Percentiles rank a stretch among this genome's conserved stretches.
Conservation (phyloP, 2,888 invertebrate genomes). For the Acanthopleura granulata region DNA sequence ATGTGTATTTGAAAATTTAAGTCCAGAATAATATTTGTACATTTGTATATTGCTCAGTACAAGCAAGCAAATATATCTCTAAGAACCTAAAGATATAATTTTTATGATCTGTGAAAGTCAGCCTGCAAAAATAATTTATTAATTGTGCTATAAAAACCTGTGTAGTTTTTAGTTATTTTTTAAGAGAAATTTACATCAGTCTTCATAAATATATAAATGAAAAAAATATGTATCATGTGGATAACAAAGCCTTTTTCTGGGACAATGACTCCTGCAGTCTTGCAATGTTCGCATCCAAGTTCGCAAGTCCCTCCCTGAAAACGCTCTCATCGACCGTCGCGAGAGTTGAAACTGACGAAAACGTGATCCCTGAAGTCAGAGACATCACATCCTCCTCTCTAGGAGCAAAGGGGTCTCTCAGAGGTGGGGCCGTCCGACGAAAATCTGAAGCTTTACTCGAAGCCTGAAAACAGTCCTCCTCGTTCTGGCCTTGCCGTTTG, state of each 20-base stretch:
- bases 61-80: no score
- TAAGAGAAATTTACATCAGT: no score
- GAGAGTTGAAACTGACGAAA: conserved; percentile 36
- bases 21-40: no score
- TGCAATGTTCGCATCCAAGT: conserved; percentile 61
- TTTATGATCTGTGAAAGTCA: no score
- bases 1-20: no score
- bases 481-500: not conserved
- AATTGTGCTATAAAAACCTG: no score
- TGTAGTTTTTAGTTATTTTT: no score
- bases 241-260: conserved; percentile 18
- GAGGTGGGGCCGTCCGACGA: not conserved
- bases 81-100: no score
- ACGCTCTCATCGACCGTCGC: conserved; percentile 51
- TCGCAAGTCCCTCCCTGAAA: conserved; percentile 58
- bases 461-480: not conserved
- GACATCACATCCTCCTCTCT: conserved; percentile 37
- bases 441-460: not conserved
- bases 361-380: conserved; percentile 40
- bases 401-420: not conserved
- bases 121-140: no score
- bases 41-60: no score
- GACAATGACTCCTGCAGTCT: conserved; percentile 53
- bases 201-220: no score
- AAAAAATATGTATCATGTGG: not conserved